Base-by-base conservation (phyloP, 2,888 invertebrate species). In the Adelognathus sp. region DNA sequence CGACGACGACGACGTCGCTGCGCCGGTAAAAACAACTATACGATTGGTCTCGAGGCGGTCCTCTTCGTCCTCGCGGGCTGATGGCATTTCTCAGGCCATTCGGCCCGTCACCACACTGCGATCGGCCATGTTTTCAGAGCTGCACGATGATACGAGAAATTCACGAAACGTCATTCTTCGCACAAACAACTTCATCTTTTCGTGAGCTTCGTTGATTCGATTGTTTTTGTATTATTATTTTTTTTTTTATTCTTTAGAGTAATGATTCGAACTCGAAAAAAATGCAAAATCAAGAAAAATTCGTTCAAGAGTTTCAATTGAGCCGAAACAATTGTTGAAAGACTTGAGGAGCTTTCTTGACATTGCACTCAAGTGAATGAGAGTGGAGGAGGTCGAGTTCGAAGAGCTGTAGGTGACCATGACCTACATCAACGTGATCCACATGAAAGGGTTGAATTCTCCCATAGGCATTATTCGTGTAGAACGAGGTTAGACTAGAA, bases 31-130 rank as follows among this genome's bases (percentile, higher is more conserved):
- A n/a, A 46, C 31, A 31, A 46, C 33, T 27, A 14, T n/a, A 21
- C n/a, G 33, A n/a, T 3, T 9, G 31, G 18, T 64, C 21, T 39
- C 24, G 50, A 50, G 50, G 33, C 50, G 16, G 14, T 52, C 33
- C 18, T n/a, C 33, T 36, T 64, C 46, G 50, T 60, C 66, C 31
- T 77, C 80, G 77, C 82, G 80, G 63, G 66, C 85, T 63, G 84
- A 79, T 76, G 84, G 78, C 86, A 84, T 82, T 75, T 81, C 76
- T 84, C 79, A 84, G 83, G 80, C 77, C 81, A 69, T 54, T 46
- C 33, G 69, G 80, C 81, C 81, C 67, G 60, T n/a, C n/a, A n/a
- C n/a, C n/a, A n/a, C n/a, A n/a, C n/a, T n/a, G n/a, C n/a, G n/a
- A n/a, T n/a, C n/a, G n/a, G n/a, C n/a, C n/a, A n/a, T n/a, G n/a